Evolutionary conservation across 2,888 invertebrate genomes (phyloP).

Genomic region (Acanthoscelides obtectus): DNA sequence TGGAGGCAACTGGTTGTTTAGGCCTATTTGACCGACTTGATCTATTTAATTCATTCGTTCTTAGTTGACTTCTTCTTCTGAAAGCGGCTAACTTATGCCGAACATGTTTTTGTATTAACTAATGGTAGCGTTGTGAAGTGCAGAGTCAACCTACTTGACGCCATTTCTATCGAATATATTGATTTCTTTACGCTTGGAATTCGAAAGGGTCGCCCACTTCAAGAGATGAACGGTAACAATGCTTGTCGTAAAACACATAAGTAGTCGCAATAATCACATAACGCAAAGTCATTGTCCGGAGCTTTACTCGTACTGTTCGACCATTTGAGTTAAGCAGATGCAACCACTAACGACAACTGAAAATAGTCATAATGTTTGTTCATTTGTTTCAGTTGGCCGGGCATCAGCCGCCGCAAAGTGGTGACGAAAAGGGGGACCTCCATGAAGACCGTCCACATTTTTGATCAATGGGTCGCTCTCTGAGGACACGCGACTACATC

Average conservation of each 20-base stretch:
- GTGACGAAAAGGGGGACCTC: conserved; percentile 14
- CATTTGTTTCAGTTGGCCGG: conserved; percentile 11
- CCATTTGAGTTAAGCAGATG: not conserved
- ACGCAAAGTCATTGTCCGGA: not conserved
- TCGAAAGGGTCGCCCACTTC: not conserved
- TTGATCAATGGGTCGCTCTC: conserved; percentile 38
- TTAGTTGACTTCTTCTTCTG: no score
- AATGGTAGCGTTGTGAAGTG: no score
- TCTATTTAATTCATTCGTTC: no score
- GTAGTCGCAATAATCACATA: not conserved
- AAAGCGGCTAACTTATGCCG: no score
- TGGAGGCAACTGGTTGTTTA: no score
- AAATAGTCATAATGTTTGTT: conserved; percentile 5
- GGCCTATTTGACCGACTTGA: no score
- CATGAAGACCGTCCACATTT: conserved; percentile 21
- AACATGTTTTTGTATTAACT: no score
- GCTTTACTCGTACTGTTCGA: not conserved
- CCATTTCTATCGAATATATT: no score
- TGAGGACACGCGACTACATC: conserved; percentile 37
- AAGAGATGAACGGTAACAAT: not conserved
- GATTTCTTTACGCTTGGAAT: not conserved
- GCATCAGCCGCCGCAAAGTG: conserved; percentile 1
- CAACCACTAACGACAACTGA: not conserved
- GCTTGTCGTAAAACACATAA: not conserved
- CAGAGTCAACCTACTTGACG: no score